Base-by-base conservation (phyloP, 2,888 invertebrate genomes). In the Rambutsinella grinnellia region DNA sequence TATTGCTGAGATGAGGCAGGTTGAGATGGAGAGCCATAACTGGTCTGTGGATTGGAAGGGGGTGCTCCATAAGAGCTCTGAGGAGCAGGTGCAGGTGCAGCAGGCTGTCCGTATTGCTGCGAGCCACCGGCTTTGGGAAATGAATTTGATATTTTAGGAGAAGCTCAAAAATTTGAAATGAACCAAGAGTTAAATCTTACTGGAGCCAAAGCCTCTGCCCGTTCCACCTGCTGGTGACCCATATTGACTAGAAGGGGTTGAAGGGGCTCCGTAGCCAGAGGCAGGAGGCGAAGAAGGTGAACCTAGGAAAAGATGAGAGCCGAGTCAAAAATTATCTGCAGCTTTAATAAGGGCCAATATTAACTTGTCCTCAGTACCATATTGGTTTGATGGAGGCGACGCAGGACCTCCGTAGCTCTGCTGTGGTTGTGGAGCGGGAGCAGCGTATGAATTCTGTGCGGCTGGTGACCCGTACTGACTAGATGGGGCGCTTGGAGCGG, bases 161-260 rank as follows among this genome's bases (percentile, higher is more conserved):
- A 8, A 8, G 36, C 36, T 13, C 36, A 36, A 36, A 5, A 36
- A 36, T 36, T 36, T 8, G 6, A 36, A 13, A 8, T 36, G 36
- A 13, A 36, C 13, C 6, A 36, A 36, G 36, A 36, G 5, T 13
- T 5, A 36, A 44, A 10, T 26, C 62, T 49, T 62, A 62, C 62
- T 51, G 47, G 65, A 65, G n/a, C 65, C 65, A 51, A 58, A 49
- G 8, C 68, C 49, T 13, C 68, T 56, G 19, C 68, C 68, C 6
- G 58, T 46, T 17, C 68, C 21, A 26, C 58, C 49, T 1, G 47
- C 26, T 58, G 68, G 68, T n/a, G 49, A 17, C 2, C 69, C 69
- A 47, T 70, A 70, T 44, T 70, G 70, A 46, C 62, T 54, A 6
- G 70, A 51, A n/a, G 70, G 70, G 6, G 63, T 53, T 0, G 63